These are phyloP conservation scores for Macaria liturata DNA, from an alignment of 2,888 invertebrate species.

Conservation along the genomic window DNA sequence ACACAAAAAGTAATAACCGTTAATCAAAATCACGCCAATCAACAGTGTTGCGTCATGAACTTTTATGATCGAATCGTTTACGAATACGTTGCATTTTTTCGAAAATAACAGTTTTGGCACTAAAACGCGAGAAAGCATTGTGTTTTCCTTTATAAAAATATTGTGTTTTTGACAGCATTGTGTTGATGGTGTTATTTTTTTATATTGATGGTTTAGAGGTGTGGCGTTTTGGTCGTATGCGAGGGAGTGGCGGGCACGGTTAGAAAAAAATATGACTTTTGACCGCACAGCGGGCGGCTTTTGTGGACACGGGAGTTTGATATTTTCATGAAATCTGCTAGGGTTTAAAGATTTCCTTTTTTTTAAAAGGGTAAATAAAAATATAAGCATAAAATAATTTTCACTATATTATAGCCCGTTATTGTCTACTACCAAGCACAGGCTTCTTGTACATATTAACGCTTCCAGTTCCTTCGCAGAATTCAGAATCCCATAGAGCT, in stretches of 20 bases:
- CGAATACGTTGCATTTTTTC: background rate
- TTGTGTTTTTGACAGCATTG: conserved; percentile 42
- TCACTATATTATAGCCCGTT: too few relatives aligned
- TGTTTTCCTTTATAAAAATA: conserved; percentile 19
- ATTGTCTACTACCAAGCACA: too few relatives aligned
- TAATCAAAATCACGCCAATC: conserved; percentile 37
- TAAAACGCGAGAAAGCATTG: conserved; percentile 33
- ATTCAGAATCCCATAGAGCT: too few relatives aligned
- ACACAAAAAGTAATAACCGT: conserved; percentile 26
- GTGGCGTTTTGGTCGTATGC: conserved; percentile 47
- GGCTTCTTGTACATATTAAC: too few relatives aligned
- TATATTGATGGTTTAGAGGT: conserved; percentile 63
- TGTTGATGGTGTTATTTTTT: conserved; percentile 45
- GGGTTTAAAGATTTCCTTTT: too few relatives aligned
- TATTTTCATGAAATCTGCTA: background rate
- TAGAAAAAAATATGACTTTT: conserved; percentile 42
- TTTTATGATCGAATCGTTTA: conserved; percentile 21
- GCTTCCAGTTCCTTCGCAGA: too few relatives aligned
- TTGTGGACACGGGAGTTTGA: too few relatives aligned
- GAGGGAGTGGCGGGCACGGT: conserved; percentile 46
- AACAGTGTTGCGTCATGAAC: conserved; percentile 27
- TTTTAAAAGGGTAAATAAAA: too few relatives aligned
- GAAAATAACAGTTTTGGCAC: conserved; percentile 15
- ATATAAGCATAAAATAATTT: too few relatives aligned
- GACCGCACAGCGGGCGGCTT: conserved; percentile 32